These are phyloP conservation scores for Tortricodes alternella DNA, from an alignment of 2,888 invertebrate species.

Conservation along the genomic window DNA sequence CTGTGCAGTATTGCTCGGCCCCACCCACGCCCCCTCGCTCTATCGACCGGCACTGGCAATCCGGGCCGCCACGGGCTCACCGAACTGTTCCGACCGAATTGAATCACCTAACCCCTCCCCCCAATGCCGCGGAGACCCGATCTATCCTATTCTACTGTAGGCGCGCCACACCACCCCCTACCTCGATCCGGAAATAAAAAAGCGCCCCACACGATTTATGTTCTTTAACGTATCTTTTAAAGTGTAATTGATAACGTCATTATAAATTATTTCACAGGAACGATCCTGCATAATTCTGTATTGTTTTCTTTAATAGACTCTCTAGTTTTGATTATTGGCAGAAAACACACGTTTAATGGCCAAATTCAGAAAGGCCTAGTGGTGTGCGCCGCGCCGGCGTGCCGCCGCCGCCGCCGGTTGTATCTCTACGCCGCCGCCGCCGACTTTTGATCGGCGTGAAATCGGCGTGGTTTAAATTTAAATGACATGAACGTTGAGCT, in stretches of 20 bases:
- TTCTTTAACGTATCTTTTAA: conserved; percentile 19
- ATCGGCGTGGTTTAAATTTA: no score
- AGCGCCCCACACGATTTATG: conserved; percentile 36
- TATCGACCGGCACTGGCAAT: conserved; percentile 79
- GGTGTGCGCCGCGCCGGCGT: no score
- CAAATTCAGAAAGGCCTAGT: no score
- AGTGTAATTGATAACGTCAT: conserved; percentile 13
- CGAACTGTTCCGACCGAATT: conserved; percentile 56
- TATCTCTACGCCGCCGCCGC: no score
- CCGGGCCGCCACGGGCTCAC: conserved; percentile 56
- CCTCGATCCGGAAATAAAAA: conserved; percentile 42
- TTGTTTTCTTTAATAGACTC: neutral
- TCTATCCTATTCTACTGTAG: conserved; percentile 40
- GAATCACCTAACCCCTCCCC: conserved; percentile 51
- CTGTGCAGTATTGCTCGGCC: conserved; percentile 62
- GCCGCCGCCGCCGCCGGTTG: no score
- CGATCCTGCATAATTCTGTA: neutral
- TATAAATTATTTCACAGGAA: neutral
- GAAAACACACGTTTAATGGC: no score
- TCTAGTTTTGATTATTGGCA: neutral
- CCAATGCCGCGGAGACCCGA: conserved; percentile 40
- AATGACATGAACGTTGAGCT: no score
- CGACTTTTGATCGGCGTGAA: no score
- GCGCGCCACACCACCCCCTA: conserved; percentile 34
- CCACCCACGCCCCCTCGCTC: conserved; percentile 71